These are phyloP conservation scores for Hybos culiciformis DNA, from an alignment of 2,888 invertebrate species.

Conservation along the genomic window DNA sequence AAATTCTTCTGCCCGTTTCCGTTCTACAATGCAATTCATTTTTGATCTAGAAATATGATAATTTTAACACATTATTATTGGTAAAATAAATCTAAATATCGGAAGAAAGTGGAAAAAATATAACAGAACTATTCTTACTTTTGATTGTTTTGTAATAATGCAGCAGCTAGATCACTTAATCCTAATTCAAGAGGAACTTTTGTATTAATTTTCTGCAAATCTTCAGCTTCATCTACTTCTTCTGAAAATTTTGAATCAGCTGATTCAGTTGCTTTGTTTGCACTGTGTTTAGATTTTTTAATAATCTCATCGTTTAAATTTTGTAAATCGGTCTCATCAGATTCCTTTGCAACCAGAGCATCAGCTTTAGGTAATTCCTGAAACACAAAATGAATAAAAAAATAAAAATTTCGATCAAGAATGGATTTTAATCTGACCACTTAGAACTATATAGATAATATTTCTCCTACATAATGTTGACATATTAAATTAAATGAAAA, in stretches of 20 bases:
- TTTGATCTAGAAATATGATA: conserved; percentile 48
- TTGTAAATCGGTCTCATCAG: conserved; percentile 28
- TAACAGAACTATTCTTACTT: conserved; percentile 37
- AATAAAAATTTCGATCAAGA: conserved; percentile 6
- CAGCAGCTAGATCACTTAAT: conserved; percentile 68
- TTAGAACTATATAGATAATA: too few relatives aligned
- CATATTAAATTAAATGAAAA: too few relatives aligned
- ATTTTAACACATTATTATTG: neutral
- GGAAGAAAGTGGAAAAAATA: neutral
- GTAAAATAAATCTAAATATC: too few relatives aligned
- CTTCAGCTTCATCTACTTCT: conserved; percentile 45
- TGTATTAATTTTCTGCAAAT: conserved; percentile 43
- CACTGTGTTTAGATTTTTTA: conserved; percentile 7
- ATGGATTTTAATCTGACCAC: conserved; percentile 7
- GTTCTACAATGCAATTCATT: conserved; percentile 84
- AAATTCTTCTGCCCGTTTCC: conserved; percentile 69
- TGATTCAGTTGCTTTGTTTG: conserved; percentile 18
- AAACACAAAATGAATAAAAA: conserved; percentile 11
- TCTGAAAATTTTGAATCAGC: conserved; percentile 44
- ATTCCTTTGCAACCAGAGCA: conserved; percentile 34
- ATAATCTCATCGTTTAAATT: conserved; percentile 24
- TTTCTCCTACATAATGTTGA: too few relatives aligned
- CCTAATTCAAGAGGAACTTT: conserved; percentile 71
- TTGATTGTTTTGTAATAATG: conserved; percentile 54
- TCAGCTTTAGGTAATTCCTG: conserved; percentile 36